These are phyloP conservation scores for Typhlichthys eigenmanni DNA, from an alignment of 2,797 vertebrate species.

Conservation along the genomic window DNA sequence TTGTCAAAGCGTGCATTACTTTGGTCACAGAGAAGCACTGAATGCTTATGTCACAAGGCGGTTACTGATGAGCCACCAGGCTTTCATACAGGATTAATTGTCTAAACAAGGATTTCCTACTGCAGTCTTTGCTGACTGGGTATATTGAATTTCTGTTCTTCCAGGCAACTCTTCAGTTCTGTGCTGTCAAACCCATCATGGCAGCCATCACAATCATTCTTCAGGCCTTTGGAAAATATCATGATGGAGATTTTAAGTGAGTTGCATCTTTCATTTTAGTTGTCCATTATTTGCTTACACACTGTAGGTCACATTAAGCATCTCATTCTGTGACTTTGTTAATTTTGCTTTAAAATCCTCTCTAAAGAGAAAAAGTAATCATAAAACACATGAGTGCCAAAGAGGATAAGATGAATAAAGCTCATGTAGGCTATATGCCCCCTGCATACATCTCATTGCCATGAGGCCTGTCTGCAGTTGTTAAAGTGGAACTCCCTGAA, in stretches of 20 bases:
- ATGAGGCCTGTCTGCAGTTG: slow-evolving; percentile 32
- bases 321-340: too few species aligned
- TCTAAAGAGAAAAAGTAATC: too few species aligned
- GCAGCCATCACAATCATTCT: slow-evolving; percentile 90
- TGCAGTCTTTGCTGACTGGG: slow-evolving; percentile 29
- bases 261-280: slow-evolving; percentile 48
- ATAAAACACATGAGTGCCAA: too few species aligned
- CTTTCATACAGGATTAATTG: slow-evolving; percentile 17
- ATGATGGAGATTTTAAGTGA: slow-evolving; percentile 97
- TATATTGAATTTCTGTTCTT: slow-evolving; percentile 49
- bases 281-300: slow-evolving; percentile 29
- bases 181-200: slow-evolving; percentile 96
- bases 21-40: too few species aligned
- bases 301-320: not conserved
- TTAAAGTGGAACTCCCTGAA: slow-evolving; percentile 18
- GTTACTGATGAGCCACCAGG: not conserved
- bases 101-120: not conserved
- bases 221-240: slow-evolving; percentile 93
- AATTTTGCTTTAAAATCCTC: too few species aligned
- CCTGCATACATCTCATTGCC: slow-evolving; percentile 23
- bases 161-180: slow-evolving; percentile 97
- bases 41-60: not conserved
- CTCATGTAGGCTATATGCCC: too few species aligned
- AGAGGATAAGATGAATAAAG: too few species aligned
- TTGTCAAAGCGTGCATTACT: too few species aligned